Conservation (phyloP, 1,140 invertebrate species). For the Ceratosolen fusciceps region DNA sequence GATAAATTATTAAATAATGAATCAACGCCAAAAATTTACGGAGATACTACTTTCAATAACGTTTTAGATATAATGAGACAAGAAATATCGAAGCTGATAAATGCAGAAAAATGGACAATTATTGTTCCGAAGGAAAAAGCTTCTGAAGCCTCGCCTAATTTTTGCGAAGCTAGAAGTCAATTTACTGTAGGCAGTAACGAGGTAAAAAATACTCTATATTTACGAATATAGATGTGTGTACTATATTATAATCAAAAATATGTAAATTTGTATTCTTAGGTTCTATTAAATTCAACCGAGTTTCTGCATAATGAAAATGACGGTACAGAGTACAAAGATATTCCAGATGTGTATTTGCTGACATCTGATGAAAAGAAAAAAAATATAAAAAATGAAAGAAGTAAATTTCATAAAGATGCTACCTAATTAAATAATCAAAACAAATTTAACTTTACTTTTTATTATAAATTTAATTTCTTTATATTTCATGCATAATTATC, state of each 20-base stretch:
- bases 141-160: background rate
- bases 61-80: background rate
- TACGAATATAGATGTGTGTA: background rate
- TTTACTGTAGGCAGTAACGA: background rate
- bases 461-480: no score
- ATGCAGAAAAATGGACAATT: conserved; percentile 17
- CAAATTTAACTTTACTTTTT: no score
- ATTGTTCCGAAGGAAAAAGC: conserved; percentile 14
- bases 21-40: background rate
- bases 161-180: background rate
- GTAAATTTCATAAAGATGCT: background rate
- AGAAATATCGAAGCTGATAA: background rate
- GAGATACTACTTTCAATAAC: conserved; percentile 15
- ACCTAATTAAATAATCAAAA: no score
- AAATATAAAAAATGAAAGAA: background rate
- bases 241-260: background rate
- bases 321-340: conserved; percentile 10
- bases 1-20: background rate
- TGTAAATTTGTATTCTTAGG: background rate
- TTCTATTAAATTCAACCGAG: background rate
- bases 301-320: background rate
- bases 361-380: background rate
- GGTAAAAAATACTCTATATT: background rate
- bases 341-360: background rate
- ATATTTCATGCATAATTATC: background rate